These are phyloP conservation scores for Sthenelais limicola DNA, from an alignment of 2,888 invertebrate genomes.

Conservation along the genomic window DNA sequence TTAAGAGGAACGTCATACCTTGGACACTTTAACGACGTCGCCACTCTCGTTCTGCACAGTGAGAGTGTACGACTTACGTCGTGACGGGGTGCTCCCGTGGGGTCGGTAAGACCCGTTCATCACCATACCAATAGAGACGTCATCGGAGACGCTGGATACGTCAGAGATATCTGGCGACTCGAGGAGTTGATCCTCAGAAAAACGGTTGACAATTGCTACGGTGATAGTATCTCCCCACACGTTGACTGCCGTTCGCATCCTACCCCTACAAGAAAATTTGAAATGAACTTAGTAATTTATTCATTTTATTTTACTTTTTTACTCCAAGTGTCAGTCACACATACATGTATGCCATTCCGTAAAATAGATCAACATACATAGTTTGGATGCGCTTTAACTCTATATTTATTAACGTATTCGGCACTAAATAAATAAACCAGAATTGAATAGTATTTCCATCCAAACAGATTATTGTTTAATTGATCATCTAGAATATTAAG, in stretches of 20 bases:
- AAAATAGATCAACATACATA: background rate
- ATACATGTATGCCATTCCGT: too few species aligned
- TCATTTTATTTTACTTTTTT: too few species aligned
- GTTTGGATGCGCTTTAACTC: background rate
- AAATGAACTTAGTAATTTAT: too few species aligned
- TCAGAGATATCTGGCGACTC: background rate
- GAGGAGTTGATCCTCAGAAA: background rate
- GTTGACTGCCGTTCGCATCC: conserved; percentile 18
- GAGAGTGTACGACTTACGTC: conserved; percentile 26
- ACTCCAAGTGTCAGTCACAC: too few species aligned
- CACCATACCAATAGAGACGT: background rate
- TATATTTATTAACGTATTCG: too few species aligned
- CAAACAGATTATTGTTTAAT: too few species aligned
- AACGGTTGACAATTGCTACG: conserved; percentile 13
- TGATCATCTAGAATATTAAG: too few species aligned
- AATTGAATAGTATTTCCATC: too few species aligned
- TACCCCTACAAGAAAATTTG: background rate
- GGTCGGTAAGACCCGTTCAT: conserved; percentile 32
- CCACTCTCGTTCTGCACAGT: conserved; percentile 26
- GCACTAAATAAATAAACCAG: too few species aligned
- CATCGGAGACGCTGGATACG: background rate
- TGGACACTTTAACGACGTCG: conserved; percentile 21
- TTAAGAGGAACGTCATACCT: too few species aligned
- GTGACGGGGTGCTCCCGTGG: conserved; percentile 12
- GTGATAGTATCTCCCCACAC: conserved; percentile 18